Percentiles rank a stretch among this genome's conserved stretches.
These are phyloP conservation scores for Lota lota DNA, from an alignment of 2,113 vertebrate genomes.

Conservation along the genomic window DNA sequence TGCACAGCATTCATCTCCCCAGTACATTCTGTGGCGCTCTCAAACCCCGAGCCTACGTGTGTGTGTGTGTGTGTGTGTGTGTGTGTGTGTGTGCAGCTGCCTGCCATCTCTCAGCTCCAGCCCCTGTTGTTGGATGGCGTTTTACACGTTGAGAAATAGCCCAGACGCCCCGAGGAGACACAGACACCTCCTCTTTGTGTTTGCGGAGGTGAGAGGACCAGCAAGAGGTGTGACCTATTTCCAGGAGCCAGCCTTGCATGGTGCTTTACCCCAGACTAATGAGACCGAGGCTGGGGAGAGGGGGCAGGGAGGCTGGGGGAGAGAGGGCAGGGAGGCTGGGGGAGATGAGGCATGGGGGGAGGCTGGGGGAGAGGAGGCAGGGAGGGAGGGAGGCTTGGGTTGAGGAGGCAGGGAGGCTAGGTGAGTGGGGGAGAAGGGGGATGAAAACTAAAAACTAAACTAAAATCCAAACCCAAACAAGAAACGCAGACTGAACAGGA, in stretches of 20 bases:
- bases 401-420: too few species aligned
- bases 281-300: slow-evolving; percentile 53
- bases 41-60: too few species aligned
- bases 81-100: too few species aligned
- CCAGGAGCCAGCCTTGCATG: slow-evolving; percentile 48
- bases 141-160: too few species aligned
- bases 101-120: too few species aligned
- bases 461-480: slow-evolving; percentile 48
- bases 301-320: slow-evolving; percentile 24
- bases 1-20: too few species aligned
- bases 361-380: slow-evolving; percentile 9
- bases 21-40: too few species aligned
- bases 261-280: slow-evolving; percentile 53
- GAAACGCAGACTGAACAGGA: slow-evolving; percentile 69
- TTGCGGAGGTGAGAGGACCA: slow-evolving; percentile 63
- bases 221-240: slow-evolving; percentile 67
- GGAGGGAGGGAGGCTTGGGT: too few species aligned
- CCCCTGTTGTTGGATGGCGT: too few species aligned
- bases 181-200: slow-evolving; percentile 21
- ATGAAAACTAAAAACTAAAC: too few species aligned
- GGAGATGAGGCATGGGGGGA: neutral
- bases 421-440: slow-evolving; percentile 17
- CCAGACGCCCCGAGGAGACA: slow-evolving; percentile 13
- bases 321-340: too few species aligned
- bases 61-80: too few species aligned